phyloP scores from a whole-genome alignment of 1,140 invertebrate species.

The Drosophila nebulosa region DNA sequence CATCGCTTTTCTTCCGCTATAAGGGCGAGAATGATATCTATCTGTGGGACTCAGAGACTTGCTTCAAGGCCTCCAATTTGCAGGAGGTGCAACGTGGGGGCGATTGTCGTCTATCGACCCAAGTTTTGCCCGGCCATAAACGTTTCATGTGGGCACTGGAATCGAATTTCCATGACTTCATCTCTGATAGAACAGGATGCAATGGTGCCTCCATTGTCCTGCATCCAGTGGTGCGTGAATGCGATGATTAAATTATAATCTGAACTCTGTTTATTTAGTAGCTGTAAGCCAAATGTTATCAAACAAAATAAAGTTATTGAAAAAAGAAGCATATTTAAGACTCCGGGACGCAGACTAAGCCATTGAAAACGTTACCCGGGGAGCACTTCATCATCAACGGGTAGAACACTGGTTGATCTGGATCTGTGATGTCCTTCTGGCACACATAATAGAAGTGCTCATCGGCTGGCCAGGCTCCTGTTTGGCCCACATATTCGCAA shows the following conservation, averaged over 20 bases:
- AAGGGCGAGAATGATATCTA: constrained; percentile 84
- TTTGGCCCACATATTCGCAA: constrained; percentile 55
- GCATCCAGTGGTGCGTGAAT: constrained; percentile 82
- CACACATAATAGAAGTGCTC: constrained; percentile 74
- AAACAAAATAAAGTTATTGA: neutral
- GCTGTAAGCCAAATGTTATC: neutral
- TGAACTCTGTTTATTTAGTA: neutral
- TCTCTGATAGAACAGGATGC: constrained; percentile 83
- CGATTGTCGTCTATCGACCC: constrained; percentile 84
- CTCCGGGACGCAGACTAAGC: constrained; percentile 28
- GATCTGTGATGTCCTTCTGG: constrained; percentile 16
- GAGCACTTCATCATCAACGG: constrained; percentile 64
- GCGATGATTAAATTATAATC: constrained; percentile 53
- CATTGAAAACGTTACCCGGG: constrained; percentile 50
- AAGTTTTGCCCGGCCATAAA: constrained; percentile 83
- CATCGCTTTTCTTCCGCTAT: constrained; percentile 83
- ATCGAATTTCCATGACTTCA: constrained; percentile 85
- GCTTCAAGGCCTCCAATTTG: constrained; percentile 83
- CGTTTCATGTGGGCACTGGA: constrained; percentile 85
- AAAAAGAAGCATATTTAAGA: neutral
- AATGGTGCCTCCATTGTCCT: constrained; percentile 82
- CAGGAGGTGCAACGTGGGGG: constrained; percentile 83
- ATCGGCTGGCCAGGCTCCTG: constrained; percentile 59
- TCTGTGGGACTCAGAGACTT: constrained; percentile 84
- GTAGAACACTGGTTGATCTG: constrained; percentile 33